These are phyloP conservation scores for Koerneria pararmatus DNA, from an alignment of 2,888 invertebrate genomes.

Conservation along the genomic window DNA sequence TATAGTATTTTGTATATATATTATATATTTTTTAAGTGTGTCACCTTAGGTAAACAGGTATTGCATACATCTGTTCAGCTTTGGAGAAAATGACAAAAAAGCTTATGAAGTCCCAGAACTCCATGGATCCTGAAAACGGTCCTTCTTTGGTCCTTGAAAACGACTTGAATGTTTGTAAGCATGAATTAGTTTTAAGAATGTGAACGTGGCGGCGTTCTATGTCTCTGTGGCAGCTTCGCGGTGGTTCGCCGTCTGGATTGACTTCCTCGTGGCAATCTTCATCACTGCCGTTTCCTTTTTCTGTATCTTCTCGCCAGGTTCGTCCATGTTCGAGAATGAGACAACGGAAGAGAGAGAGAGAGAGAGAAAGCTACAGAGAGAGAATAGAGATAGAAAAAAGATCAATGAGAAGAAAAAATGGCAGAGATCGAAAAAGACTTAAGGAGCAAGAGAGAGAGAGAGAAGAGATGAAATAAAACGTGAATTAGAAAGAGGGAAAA, in stretches of 20 bases:
- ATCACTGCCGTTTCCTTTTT: constrained; percentile 80
- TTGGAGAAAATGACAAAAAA: too few species aligned
- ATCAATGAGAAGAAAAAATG: too few species aligned
- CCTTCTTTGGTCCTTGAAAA: too few species aligned
- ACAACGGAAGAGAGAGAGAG: too few species aligned
- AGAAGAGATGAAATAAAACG: not conserved
- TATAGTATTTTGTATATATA: too few species aligned
- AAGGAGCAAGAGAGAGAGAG: too few species aligned
- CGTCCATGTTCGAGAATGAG: constrained; percentile 2
- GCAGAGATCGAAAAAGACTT: not conserved
- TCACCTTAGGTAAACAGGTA: too few species aligned
- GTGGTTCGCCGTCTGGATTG: constrained; percentile 89
- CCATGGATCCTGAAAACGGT: too few species aligned
- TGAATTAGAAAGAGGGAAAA: not conserved
- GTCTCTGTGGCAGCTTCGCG: constrained; percentile 82
- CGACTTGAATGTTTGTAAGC: constrained; percentile 28
- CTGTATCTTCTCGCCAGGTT: constrained; percentile 67
- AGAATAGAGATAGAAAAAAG: constrained; percentile 4
- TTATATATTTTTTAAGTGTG: too few species aligned
- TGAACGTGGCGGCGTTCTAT: constrained; percentile 86
- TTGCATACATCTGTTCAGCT: too few species aligned
- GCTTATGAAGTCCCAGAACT: too few species aligned
- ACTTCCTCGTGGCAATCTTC: constrained; percentile 80
- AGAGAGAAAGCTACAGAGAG: too few species aligned
- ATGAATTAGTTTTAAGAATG: constrained; percentile 64